Conservation (phyloP, 2,113 vertebrate species). For the Cebidichthys violaceus region DNA sequence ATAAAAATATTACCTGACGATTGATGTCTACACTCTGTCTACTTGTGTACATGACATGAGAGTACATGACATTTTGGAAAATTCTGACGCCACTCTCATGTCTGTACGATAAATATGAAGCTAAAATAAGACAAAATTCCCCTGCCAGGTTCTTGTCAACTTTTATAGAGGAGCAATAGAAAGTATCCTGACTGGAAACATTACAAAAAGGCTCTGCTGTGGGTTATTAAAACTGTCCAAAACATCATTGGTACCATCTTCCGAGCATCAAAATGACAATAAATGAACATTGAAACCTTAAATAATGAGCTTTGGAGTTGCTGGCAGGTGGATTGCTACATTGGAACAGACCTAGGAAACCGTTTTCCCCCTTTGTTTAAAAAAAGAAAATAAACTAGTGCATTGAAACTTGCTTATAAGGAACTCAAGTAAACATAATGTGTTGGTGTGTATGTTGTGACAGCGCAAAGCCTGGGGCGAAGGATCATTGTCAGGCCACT, state of each 20-base stretch:
- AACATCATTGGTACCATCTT: not conserved
- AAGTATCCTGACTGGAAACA: not conserved
- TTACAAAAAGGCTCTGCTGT: not conserved
- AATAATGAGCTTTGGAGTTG: not conserved
- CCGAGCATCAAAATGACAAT: not conserved
- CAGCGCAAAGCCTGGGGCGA: slow-evolving; percentile 42
- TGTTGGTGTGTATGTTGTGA: slow-evolving; percentile 56
- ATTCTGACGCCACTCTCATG: not conserved
- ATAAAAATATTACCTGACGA: not conserved
- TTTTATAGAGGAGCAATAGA: not conserved
- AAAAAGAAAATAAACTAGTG: not conserved
- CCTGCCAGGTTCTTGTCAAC: not conserved
- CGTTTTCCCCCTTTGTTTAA: not conserved
- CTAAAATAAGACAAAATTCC: not conserved
- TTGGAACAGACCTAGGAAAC: not conserved
- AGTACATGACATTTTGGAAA: no score
- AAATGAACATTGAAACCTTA: not conserved
- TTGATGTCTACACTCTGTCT: not conserved
- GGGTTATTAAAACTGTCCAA: not conserved
- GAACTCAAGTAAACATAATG: slow-evolving; percentile 34
- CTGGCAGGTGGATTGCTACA: not conserved
- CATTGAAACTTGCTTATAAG: not conserved
- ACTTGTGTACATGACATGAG: not conserved
- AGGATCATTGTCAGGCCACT: slow-evolving; percentile 59
- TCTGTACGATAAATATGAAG: not conserved